Evolutionary conservation across 2,113 vertebrate genomes (phyloP), one percentile per base, ranked within the genome.

Genomic region (Centropus bengalensis): DNA sequence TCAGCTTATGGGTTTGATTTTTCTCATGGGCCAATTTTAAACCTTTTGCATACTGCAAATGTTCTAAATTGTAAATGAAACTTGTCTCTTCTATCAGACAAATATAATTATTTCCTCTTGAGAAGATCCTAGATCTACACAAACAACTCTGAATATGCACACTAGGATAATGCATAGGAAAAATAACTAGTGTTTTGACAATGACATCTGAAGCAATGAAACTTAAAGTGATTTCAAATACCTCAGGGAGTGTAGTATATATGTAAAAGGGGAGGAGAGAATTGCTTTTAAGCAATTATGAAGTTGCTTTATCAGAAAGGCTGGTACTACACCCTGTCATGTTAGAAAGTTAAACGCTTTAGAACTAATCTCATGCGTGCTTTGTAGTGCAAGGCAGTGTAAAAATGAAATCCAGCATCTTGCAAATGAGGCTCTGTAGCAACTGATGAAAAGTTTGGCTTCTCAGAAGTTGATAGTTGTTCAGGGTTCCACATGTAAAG

Each of bases 141-240:
- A 74, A 80, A 47, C 16, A 12, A 77, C 12, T 82, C 49, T 0
- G 0, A 38, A 40, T 36, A 36, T 14, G 33, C 0, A 0, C 26
- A 54, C 13, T 30, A 84, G 32, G 42, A 44, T 71, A 82, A 73
- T 24, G 14, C 4, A 81, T 60, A 58, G 38, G 23, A 82, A 76
- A 82, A 85, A 63, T 47, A 67, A 5, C 19, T 26, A 28, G 19
- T 66, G 40, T 85, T 82, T 81, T 70, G 68, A 79, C 33, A 77
- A 16, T 27, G 33, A 44, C 26, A 74, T 74, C 40, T 6, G 16
- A 83, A 82, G 8, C 20, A 76, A 59, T 69, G 28, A 63, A 91
- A 85, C 12, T 69, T 68, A 30, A 40, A 84, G 30, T 51, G 77
- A 47, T 42, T 86, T 45, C 23, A 27, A 27, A 28, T 70, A 68